Evolutionary conservation across 2,113 vertebrate genomes (phyloP).

Genomic region (Dascyllus trimaculatus): DNA sequence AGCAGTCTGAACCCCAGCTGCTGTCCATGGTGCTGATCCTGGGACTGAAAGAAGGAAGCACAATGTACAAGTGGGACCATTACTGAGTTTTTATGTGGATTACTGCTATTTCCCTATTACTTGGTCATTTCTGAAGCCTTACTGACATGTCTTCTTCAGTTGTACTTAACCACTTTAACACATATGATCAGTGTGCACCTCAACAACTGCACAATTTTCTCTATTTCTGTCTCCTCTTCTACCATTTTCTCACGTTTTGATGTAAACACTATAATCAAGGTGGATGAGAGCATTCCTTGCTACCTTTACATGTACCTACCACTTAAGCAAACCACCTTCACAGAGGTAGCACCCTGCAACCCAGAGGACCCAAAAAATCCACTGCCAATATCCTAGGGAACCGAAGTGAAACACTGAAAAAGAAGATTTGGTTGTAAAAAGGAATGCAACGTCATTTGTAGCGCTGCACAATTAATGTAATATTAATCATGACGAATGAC

Average conservation of each 20-base stretch:
- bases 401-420: no score
- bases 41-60: neutral
- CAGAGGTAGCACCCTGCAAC: no score
- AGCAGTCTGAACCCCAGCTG: neutral
- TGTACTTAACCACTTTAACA: neutral
- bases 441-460: no score
- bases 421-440: no score
- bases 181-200: neutral
- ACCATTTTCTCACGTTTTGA: constrained; percentile 16
- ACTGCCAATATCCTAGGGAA: no score
- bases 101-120: no score
- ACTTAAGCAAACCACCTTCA: no score
- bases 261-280: constrained; percentile 36
- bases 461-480: no score
- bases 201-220: neutral
- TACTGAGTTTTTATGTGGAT: neutral
- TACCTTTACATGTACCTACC: no score
- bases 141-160: neutral
- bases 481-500: no score
- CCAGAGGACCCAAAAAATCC: no score
- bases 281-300: neutral
- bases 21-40: constrained; percentile 57
- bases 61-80: neutral
- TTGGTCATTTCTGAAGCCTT: no score
- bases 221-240: constrained; percentile 9